Evolutionary conservation across 2,113 vertebrate species (phyloP), one percentile per base, ranked within the genome.

Genomic region (Tor tambroides): DNA sequence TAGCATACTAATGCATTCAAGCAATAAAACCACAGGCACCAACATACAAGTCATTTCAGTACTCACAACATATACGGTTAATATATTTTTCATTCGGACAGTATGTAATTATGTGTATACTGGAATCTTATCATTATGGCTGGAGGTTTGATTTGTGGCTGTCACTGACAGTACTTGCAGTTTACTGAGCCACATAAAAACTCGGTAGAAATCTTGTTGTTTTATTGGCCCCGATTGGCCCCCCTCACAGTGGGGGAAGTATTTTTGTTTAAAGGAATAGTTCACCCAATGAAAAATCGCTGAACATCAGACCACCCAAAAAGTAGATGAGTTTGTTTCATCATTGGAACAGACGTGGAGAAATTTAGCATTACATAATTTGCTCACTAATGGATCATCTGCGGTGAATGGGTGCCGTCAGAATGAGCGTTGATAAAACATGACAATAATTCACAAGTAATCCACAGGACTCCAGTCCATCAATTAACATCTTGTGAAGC

Each of bases 131-230:
- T 85, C 82, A 51, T 84, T 51, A 26, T 61, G 35, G 79, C 32
- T 82, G 56, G 69, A 35, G 59, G 59, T 86, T 75, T 85, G 49
- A 83, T 88, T 83, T 83, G 51, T 17, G 21, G 54, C 51, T 51
- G 61, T 85, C 79, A 85, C 61, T 28, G 5, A 14, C 26, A 63
- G 56, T 74, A 41, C 46, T 77, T 67, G 19, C 41, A 28, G 28
- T 71, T 76, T 81, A 85, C 41, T 6, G 30, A 54, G 43, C 28
- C 30, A 59, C 61, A 85, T 75, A 74, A 80, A 84, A 85, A 14
- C 46, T 11, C 2, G 26, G 28, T 9, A 23, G 74, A 46, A 26
- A 43, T 7, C 12, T 26, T 80, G 26, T 65, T n/a, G 15, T 23
- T 85, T 88, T 80, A 81, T 26, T 38, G 35, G 10, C 8, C 17